Evolutionary conservation across 2,113 vertebrate genomes (phyloP).

Genomic region (Trogon melanurus): DNA sequence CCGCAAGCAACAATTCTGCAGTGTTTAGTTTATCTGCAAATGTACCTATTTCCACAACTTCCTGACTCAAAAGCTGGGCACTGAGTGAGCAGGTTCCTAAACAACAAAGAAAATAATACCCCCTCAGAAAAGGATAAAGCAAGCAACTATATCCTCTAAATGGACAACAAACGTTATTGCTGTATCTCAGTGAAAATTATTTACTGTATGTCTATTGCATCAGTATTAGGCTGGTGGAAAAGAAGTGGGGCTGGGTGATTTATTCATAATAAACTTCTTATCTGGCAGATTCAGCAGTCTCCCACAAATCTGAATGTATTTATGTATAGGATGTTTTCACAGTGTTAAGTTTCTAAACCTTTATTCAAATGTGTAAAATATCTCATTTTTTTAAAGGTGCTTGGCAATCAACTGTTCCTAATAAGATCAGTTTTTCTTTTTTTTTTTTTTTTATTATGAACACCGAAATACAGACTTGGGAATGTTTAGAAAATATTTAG

Average conservation of each 20-base stretch:
- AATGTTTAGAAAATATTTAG: not conserved
- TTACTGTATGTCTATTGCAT: not conserved
- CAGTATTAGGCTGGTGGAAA: not conserved
- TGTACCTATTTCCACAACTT: fast-evolving
- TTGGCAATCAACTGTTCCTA: not conserved
- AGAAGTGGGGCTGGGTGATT: not conserved
- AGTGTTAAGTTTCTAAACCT: not conserved
- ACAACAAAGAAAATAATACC: not conserved
- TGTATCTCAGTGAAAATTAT: not conserved
- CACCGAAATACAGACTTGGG: not conserved
- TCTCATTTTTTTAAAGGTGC: not conserved
- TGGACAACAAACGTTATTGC: not conserved
- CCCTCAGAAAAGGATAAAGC: not conserved
- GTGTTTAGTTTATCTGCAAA: not conserved
- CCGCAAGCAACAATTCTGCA: not conserved
- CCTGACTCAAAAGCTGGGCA: not conserved
- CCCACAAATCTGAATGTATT: not conserved
- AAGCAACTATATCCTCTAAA: not conserved
- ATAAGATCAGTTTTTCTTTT: not conserved
- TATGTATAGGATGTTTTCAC: not conserved
- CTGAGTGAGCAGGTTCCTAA: not conserved
- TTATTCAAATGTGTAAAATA: not conserved
- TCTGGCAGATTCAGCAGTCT: not conserved
- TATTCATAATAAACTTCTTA: not conserved
- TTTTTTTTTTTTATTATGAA: not conserved